Evolutionary conservation across 2,888 invertebrate genomes (phyloP), one percentile per base, ranked within the genome.

Genomic region (Tachina grossa): DNA sequence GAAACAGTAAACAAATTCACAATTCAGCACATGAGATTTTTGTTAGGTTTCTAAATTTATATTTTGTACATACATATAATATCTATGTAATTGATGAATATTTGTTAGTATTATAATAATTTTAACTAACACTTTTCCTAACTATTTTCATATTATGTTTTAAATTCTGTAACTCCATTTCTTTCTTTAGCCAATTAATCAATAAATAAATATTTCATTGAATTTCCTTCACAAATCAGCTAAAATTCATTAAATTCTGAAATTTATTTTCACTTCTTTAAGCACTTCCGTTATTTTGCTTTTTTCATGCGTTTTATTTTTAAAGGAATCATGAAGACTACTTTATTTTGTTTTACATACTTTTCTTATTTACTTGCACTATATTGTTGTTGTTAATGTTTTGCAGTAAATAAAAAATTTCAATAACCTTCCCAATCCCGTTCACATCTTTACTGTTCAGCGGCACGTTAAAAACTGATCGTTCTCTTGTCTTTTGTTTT

Each of bases 401-500:
- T 66, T 57, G 59, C 3, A 43, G 39, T 45, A 77, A 41, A 79
- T 68, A 51, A 41, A 57, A 63, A 74, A 4, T 2, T 4, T 31
- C 53, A 14, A 49, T 45, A 9, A 45, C 11, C 57, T 57, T 53
- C 11, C n/a, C 9, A 9, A 22, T 3, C 3, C 5, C 43, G 22
- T 47, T 22, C 22, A 59, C 51, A 61, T 77, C 19, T 77, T 53
- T 65, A 19, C 31, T 72, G 49, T 72, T 79, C 22, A 71, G 59
- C 82, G 31, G 69, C 79, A 85, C 79, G 51, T 85, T 83, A 61
- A 63, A 80, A 83, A 83, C 83, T 83, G 83, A 85, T 82, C 83
- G 68, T 72, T 85, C 82, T 82, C 78, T 85, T 71, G 71, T 61
- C 39, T 49, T 82, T 69, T 85, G 65, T 76, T 61, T 55, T 49